These are phyloP conservation scores for Ridgeia piscesae DNA, from an alignment of 1,140 invertebrate species.

Conservation along the genomic window DNA sequence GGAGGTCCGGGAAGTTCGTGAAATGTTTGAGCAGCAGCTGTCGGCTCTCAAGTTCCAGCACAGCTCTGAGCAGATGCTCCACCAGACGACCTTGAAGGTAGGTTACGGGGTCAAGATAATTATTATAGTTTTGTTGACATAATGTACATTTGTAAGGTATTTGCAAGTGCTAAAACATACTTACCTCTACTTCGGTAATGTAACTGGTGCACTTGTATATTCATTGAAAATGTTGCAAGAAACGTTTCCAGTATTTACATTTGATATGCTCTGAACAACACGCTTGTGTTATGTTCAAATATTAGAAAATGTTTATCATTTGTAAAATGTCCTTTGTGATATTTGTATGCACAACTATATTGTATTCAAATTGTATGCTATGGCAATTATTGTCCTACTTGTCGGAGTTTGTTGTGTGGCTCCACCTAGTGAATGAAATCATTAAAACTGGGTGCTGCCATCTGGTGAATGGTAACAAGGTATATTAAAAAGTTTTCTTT, in stretches of 20 bases:
- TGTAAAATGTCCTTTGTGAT: not conserved
- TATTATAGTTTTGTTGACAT: not conserved
- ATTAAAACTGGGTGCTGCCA: not conserved
- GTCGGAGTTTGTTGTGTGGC: not conserved
- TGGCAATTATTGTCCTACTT: not conserved
- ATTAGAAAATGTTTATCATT: not conserved
- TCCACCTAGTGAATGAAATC: not conserved
- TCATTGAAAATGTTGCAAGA: not conserved
- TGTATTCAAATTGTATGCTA: not conserved
- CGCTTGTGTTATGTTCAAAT: not conserved
- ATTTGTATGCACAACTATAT: not conserved
- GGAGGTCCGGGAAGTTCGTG: not conserved
- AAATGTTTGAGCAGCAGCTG: constrained; percentile 2
- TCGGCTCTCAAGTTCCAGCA: constrained; percentile 1
- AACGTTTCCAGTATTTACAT: not conserved
- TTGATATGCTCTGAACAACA: not conserved
- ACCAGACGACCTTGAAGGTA: constrained; percentile 8
- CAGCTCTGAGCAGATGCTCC: not conserved
- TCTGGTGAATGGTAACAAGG: not conserved
- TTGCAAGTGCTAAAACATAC: too few species aligned
- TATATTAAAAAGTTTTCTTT: not conserved
- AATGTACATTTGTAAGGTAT: too few species aligned
- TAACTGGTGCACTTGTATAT: too few species aligned
- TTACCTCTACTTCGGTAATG: too few species aligned
- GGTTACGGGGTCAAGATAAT: not conserved